A percentile compares a stretch with the other conserved stretches of the same genome.
Conservation (phyloP, 2,113 vertebrate genomes). For the Odobenus rosmarus region DNA sequence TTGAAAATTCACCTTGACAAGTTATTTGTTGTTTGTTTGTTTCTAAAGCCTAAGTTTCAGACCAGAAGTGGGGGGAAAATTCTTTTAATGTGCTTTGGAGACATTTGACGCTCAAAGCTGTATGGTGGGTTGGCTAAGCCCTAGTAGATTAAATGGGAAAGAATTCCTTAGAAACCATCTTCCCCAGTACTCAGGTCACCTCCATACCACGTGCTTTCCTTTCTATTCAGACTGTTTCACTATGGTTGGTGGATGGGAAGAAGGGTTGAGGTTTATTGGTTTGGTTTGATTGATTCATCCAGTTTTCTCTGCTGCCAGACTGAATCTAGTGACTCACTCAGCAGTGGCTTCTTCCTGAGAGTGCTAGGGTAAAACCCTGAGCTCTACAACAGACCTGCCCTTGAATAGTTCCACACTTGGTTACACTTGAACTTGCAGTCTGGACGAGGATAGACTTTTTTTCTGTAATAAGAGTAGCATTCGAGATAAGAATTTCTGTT, state of each 20-base stretch:
- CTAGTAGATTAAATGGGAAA: background rate
- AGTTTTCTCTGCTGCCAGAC: background rate
- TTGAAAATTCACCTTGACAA: background rate
- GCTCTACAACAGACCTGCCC: background rate
- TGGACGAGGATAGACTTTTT: background rate
- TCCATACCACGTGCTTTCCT: background rate
- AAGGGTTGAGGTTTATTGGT: background rate
- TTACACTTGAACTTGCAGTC: background rate
- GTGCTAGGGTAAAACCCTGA: background rate
- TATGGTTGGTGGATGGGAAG: background rate
- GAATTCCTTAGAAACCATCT: background rate
- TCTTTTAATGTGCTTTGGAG: background rate
- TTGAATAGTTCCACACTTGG: background rate
- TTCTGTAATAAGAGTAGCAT: background rate
- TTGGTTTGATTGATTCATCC: constrained; percentile 21
- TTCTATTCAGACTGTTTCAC: background rate
- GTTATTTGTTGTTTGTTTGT: background rate
- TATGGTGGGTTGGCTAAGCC: background rate
- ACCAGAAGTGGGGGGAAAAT: background rate
- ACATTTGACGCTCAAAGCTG: background rate
- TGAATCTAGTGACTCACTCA: background rate
- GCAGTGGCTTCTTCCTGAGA: background rate
- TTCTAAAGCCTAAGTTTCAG: background rate
- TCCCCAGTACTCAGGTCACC: background rate
- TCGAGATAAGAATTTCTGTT: constrained; percentile 4